These are phyloP conservation scores for Oreortyx pictus DNA, from an alignment of 2,797 vertebrate species.

Conservation along the genomic window DNA sequence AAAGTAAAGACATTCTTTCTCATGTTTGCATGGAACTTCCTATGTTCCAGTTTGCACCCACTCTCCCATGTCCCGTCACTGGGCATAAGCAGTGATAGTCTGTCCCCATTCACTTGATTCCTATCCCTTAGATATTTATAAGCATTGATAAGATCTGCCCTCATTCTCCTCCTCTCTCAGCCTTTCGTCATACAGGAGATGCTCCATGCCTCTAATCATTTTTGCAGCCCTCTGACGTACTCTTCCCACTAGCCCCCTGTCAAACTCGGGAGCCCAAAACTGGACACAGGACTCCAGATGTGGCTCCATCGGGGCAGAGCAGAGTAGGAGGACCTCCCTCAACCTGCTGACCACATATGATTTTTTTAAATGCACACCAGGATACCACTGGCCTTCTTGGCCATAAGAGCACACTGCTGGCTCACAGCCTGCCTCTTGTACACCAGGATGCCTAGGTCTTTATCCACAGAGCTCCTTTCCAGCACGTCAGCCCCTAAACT, in stretches of 20 bases:
- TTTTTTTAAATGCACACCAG: background rate
- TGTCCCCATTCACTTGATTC: background rate
- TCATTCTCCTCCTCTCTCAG: background rate
- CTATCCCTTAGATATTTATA: background rate
- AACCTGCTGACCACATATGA: background rate
- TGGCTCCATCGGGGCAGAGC: background rate
- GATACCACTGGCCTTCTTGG: background rate
- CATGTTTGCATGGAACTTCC: background rate
- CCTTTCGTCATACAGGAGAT: background rate
- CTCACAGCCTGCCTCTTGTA: background rate
- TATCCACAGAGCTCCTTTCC: background rate
- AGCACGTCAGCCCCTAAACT: background rate
- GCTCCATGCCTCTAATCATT: background rate
- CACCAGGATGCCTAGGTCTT: background rate
- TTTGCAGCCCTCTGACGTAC: background rate
- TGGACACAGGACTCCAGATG: background rate
- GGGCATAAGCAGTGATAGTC: background rate
- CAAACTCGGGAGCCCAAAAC: too few relatives aligned
- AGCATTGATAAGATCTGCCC: background rate
- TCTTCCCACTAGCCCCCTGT: background rate
- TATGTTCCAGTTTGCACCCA: background rate
- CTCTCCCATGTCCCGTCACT: background rate
- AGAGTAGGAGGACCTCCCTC: background rate
- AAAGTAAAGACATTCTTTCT: background rate
- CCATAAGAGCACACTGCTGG: background rate